A percentile compares a stretch with the other conserved stretches of the same genome.
phyloP scores from a whole-genome alignment of 1,140 invertebrate species.

The Hirudo medicinalis region DNA sequence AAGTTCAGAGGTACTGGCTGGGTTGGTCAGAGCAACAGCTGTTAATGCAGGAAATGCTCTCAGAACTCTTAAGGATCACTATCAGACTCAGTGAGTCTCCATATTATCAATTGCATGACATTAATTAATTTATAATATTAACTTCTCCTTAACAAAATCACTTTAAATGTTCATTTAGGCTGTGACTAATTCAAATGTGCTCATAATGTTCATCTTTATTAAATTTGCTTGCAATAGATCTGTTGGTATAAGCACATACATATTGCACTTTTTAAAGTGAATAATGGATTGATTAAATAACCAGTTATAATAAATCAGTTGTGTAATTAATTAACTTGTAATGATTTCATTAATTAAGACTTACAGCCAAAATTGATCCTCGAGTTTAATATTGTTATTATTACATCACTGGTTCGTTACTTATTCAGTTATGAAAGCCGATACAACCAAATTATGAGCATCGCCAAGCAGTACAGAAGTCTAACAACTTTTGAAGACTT shows the following conservation, averaged over 20 bases:
- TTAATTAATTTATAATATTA: not conserved
- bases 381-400: not conserved
- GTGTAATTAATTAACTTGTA: too few relatives aligned
- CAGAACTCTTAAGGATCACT: slow-evolving; percentile 68
- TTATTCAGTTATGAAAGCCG: slow-evolving; percentile 4
- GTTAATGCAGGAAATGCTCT: slow-evolving; percentile 81
- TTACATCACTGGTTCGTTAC: not conserved
- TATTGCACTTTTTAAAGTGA: too few relatives aligned
- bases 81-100: slow-evolving; percentile 66
- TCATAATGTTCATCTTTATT: not conserved
- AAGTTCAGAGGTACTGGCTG: slow-evolving; percentile 64
- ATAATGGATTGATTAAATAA: too few relatives aligned
- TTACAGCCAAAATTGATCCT: not conserved
- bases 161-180: too few relatives aligned
- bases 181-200: not conserved
- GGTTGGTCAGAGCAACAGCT: slow-evolving; percentile 75
- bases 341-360: too few relatives aligned
- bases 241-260: not conserved
- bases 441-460: not conserved
- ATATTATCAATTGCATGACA: not conserved
- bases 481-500: slow-evolving; percentile 14
- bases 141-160: not conserved
- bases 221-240: not conserved
- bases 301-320: not conserved
- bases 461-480: slow-evolving; percentile 8